Conservation (phyloP, 2,797 vertebrate genomes). For the Hemitrygon akajei region DNA sequence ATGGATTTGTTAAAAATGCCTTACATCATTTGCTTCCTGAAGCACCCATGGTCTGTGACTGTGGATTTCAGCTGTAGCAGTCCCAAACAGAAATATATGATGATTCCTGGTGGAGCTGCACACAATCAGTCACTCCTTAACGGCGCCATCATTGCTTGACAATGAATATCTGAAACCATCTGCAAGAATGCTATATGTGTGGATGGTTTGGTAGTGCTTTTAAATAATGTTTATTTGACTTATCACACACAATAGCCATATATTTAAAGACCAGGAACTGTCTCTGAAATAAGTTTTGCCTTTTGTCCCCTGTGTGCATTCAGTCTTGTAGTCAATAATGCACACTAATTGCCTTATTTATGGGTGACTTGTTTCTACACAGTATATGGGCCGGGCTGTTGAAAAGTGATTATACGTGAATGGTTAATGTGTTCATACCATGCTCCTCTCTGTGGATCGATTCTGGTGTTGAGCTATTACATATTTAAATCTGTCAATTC, state of each 20-base stretch:
- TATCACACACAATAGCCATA: background rate
- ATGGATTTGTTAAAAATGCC: no score
- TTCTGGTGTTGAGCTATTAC: background rate
- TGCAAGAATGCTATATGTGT: background rate
- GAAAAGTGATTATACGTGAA: background rate
- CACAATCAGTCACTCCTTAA: no score
- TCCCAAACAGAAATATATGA: no score
- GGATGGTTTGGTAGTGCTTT: background rate
- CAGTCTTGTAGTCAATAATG: background rate
- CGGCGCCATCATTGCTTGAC: no score
- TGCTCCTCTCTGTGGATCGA: background rate
- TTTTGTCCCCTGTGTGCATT: background rate
- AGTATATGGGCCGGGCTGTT: background rate
- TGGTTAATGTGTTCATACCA: background rate
- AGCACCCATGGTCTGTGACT: no score
- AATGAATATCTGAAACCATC: background rate
- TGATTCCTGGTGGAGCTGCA: no score
- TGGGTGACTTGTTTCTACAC: background rate
- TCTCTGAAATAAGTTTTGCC: background rate
- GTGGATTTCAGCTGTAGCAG: no score
- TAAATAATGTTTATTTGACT: background rate
- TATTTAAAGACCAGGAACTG: background rate
- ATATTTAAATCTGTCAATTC: background rate
- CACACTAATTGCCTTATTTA: background rate
- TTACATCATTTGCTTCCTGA: no score